Evolutionary conservation across 2,888 invertebrate species (phyloP).

Genomic region (Brenthis ino): DNA sequence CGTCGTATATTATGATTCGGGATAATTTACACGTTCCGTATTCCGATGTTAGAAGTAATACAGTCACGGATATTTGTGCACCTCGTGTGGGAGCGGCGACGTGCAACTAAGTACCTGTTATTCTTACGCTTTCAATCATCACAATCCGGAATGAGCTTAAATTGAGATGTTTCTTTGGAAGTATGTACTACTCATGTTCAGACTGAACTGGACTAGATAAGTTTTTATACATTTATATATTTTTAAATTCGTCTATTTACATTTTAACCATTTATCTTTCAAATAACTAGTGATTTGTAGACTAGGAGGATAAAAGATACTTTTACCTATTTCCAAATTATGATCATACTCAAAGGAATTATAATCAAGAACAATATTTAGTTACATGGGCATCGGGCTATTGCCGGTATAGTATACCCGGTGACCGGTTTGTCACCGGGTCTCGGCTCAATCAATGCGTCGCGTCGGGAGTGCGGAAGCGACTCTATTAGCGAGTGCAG

Average conservation of each 20-base stretch:
- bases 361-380: no score
- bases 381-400: neutral
- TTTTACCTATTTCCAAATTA: no score
- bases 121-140: neutral
- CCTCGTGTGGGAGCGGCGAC: neutral
- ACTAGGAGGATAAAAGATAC: no score
- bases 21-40: no score
- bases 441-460: constrained; percentile 2
- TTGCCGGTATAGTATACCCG: neutral
- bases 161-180: no score
- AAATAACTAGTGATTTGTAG: neutral
- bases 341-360: no score
- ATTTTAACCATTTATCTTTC: no score
- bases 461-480: constrained; percentile 22
- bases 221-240: no score
- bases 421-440: no score
- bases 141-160: neutral
- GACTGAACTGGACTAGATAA: no score
- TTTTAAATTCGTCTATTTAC: no score
- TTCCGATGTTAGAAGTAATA: neutral
- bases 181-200: no score
- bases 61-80: neutral
- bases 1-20: neutral
- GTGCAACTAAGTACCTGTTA: neutral
- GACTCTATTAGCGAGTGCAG: constrained; percentile 25